Percentiles rank a stretch among this genome's conserved stretches.
These are phyloP conservation scores for Parasteatoda tepidariorum DNA, from an alignment of 1,140 invertebrate species.

Conservation along the genomic window DNA sequence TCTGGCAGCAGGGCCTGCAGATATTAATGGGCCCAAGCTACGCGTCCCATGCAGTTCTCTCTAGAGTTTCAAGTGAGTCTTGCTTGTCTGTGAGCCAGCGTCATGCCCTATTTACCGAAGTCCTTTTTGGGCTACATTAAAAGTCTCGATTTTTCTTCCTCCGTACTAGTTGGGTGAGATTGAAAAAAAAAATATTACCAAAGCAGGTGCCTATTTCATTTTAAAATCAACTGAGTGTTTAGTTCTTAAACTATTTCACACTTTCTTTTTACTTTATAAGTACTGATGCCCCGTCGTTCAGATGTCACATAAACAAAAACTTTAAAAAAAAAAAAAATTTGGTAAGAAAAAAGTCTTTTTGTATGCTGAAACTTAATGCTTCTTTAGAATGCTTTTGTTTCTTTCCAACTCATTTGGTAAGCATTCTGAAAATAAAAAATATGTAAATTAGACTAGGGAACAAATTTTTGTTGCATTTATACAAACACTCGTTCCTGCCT, in stretches of 20 bases:
- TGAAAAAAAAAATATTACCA: not conserved
- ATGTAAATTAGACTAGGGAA: too few species aligned
- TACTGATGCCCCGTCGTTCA: too few species aligned
- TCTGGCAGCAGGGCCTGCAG: constrained; percentile 25
- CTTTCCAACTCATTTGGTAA: too few species aligned
- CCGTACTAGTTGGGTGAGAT: not conserved
- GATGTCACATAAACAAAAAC: too few species aligned
- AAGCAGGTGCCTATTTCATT: not conserved
- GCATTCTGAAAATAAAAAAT: too few species aligned
- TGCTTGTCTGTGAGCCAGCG: constrained; percentile 31
- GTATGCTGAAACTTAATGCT: too few species aligned
- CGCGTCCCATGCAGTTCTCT: not conserved
- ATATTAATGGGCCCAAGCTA: constrained; percentile 49
- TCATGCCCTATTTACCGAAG: constrained; percentile 58
- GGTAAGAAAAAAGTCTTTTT: too few species aligned
- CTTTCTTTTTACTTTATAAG: not conserved
- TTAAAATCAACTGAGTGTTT: not conserved
- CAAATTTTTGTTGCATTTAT: too few species aligned
- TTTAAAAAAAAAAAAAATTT: too few species aligned
- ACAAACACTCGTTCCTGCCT: too few species aligned
- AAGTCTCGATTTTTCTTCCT: constrained; percentile 23
- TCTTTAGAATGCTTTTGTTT: too few species aligned
- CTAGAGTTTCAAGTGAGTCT: constrained; percentile 37
- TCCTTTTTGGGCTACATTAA: not conserved
- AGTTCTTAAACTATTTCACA: not conserved